Base-by-base conservation (phyloP, 2,113 vertebrate species). In the Strix uralensis region DNA sequence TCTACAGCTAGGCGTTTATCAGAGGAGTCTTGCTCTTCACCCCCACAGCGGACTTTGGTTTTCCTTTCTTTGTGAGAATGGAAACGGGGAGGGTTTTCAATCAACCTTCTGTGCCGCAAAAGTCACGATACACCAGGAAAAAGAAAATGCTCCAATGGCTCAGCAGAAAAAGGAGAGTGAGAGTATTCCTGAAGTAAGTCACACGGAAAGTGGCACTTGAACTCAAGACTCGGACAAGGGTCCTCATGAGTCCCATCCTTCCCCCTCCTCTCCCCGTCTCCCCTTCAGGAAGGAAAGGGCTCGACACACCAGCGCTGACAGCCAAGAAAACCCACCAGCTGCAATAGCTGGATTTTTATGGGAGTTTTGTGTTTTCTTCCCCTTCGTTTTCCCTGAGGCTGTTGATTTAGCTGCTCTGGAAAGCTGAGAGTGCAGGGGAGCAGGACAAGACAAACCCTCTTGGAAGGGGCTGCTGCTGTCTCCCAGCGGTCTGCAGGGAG, bases 321-420 rank as follows among this genome's bases (percentile, higher is more conserved):
- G 40, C 23, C n/a, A 22, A 27, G 46, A 21, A 91, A 90, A 77
- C 65, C 58, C 75, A 73, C 6, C 81, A 82, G 81, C 87, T 75
- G 49, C 26, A 4, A 58, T 59, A 34, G 36, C 51, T 82, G 85
- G 34, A 52, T 80, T 95, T 91, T 90, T 59, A 13, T 74, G 52
- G 55, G 67, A 84, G 47, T 42, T 67, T 36, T 80, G 15, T 36
- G 40, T 61, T 54, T 90, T 90, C 32, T 85, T 29, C 10, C 11
- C 5, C 20, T 80, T 92, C 2, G 0, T 77, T 85, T 95, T 84
- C 84, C 80, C 52, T 19, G 42, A 59, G 70, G 81, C 58, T 94
- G 59, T 92, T 94, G 77, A 42, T 87, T 87, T 94, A 81, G 61
- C 81, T 87, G 82, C 22, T 84, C 17, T 26, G 66, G 44, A 79